A percentile compares a stretch with the other conserved stretches of the same genome.
These are phyloP conservation scores for Chorisops tibialis DNA, from an alignment of 2,888 invertebrate genomes.

Conservation along the genomic window DNA sequence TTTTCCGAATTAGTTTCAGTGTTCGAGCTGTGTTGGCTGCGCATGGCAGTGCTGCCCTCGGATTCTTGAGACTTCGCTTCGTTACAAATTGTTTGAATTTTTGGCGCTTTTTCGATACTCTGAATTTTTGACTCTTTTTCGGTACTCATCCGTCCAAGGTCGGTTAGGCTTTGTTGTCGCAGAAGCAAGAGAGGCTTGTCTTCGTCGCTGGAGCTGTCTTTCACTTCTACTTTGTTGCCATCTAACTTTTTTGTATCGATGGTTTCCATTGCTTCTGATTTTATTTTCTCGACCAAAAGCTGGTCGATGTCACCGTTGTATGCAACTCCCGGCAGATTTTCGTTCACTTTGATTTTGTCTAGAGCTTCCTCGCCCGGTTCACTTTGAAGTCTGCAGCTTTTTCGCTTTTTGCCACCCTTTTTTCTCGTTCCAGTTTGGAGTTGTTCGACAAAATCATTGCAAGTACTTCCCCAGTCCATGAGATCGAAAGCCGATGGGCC, in stretches of 20 bases:
- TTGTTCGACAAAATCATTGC: constrained; percentile 77
- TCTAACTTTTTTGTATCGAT: constrained; percentile 11
- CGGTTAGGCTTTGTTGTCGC: constrained; percentile 32
- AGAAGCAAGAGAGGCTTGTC: constrained; percentile 42
- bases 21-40: background rate
- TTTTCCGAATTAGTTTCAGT: constrained; percentile 43
- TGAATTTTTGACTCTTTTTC: constrained; percentile 36
- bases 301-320: constrained; percentile 55
- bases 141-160: constrained; percentile 50
- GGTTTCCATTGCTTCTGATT: constrained; percentile 27
- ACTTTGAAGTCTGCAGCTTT: constrained; percentile 26
- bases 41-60: background rate
- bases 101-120: constrained; percentile 42
- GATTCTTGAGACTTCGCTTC: background rate
- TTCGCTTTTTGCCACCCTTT: constrained; percentile 55
- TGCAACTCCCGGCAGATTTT: constrained; percentile 39
- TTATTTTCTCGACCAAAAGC: constrained; percentile 37
- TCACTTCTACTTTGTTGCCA: background rate
- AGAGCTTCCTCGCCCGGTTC: background rate
- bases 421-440: constrained; percentile 60
- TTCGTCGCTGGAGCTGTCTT: constrained; percentile 36
- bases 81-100: background rate
- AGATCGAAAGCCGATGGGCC: constrained; percentile 32
- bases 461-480: constrained; percentile 63
- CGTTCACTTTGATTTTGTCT: constrained; percentile 33